Conservation (phyloP, 30 jellyfish, hydroid and myxozoan genomes). For the Pelagia noctiluca region DNA sequence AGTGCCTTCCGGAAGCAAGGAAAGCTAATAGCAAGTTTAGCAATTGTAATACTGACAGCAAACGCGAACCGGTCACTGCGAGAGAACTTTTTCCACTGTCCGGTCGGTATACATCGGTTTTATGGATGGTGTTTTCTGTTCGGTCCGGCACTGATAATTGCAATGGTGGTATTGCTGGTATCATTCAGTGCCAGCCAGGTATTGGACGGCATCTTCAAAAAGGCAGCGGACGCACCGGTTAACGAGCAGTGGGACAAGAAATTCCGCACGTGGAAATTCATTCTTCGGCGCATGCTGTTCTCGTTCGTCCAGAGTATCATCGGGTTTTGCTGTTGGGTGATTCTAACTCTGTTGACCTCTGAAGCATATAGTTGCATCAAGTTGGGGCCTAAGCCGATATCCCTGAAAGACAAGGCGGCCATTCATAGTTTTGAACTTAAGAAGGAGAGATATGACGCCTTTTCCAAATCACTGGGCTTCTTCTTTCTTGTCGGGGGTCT, state of each 20-base stretch:
- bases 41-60: too few relatives aligned
- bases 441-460: constrained; percentile 10
- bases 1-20: too few relatives aligned
- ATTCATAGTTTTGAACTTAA: neutral
- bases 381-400: constrained; percentile 39
- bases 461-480: constrained; percentile 26
- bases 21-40: too few relatives aligned
- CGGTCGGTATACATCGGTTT: neutral
- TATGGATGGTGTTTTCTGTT: constrained; percentile 39
- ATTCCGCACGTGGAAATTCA: constrained; percentile 5
- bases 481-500: constrained; percentile 18
- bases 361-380: constrained; percentile 46
- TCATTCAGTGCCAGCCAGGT: neutral
- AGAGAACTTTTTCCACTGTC: constrained; percentile 30
- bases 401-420: constrained; percentile 18
- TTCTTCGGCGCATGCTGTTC: neutral
- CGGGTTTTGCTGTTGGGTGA: constrained; percentile 29
- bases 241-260: neutral
- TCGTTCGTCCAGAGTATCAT: neutral
- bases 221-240: constrained; percentile 15
- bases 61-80: constrained; percentile 9
- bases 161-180: neutral
- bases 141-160: constrained; percentile 21
- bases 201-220: constrained; percentile 13
- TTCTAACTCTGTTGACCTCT: constrained; percentile 9